Base-by-base conservation (phyloP, 2,113 vertebrate genomes). In the Neodontobutis hainanensis region DNA sequence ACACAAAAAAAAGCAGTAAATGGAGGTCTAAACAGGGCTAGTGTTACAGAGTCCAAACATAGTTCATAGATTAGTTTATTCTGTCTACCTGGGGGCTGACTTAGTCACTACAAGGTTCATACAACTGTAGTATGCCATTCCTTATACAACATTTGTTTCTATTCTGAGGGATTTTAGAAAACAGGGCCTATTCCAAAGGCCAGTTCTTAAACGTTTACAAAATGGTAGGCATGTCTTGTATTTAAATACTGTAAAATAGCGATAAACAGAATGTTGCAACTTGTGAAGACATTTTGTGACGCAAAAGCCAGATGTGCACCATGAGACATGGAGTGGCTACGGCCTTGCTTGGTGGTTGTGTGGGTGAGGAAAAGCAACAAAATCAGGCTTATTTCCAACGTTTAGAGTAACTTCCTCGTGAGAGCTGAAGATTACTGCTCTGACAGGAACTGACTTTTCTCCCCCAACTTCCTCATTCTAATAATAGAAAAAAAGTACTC, bases 281-380 rank as follows among this genome's bases (percentile, higher is more conserved):
- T 38, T 3, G 59, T 9, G 0, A 64, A 55, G 53, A 47, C 15
- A n/a, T 35, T 34, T 19, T 11, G 53, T 61, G 5, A 75, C 16
- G 47, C 34, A 5, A 16, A 3, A 46, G 46, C 12, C 67, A 70
- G 40, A 77, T 47, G 15, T 2, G 42, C 61, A 53, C 56, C 61
- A 70, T 64, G 64, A 68, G 38, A 81, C 85, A 84, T 50, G 8
- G 83, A 75, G 58, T 66, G 68, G 64, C 67, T 80, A 66, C 49
- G 40, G 72, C 5, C 44, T 67, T 79, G 83, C 71, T 80, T 19
- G 2, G 3, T 38, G 27, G 16, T 49, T 27, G 52, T n/a, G 63
- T 78, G 60, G 68, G 75, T 14, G 44, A 87, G 88, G 87, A 90
- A 89, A 47, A 56, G 45, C 73, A 69, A 50, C 44, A 16, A 75